Evolutionary conservation across 2,113 vertebrate genomes (phyloP), one percentile per base, ranked within the genome.

Genomic region (Holacanthus passer): DNA sequence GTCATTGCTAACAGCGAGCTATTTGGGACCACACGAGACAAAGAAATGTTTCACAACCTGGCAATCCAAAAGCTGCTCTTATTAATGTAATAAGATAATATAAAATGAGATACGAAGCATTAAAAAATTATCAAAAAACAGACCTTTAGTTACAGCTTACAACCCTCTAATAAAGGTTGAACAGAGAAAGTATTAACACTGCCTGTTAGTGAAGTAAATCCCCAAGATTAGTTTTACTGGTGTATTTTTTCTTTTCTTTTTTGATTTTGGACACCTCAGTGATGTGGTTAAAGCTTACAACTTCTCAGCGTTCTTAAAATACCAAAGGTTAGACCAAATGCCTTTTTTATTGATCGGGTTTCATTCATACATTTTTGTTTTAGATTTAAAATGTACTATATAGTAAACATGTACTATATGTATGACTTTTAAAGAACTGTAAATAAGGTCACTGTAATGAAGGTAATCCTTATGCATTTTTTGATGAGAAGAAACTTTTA

Each of bases 291-390:
- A 29, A 1, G 1, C 29, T 74, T 48, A 47, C 3, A 52, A 27
- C 10, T 37, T 62, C 17, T 22, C 5, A 35, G 6, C 48, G 19
- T 13, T 24, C 10, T 45, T 55, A 24, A 19, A 29, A 66, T 35
- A 69, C 56, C 43, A 60, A 20, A 7, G 16, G 1, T 39, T 68
- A 77, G 22, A 35, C n/a, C 19, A 76, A 31, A 47, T 63, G n/a
- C 4, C 7, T 11, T 68, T 63, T 67, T 27, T 43, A 31, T 22
- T 58, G 2, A 50, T 73, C 50, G 68, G 10, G 5, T 32, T 7
- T 29, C 19, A 41, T 72, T 72, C 20, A 48, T 24, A 64, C 37
- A 56, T 67, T 60, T 67, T 69, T 31, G 35, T 62, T 41, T 47
- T 7, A 43, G 9, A 37, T 3, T 55, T 60, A 10, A 17, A 41